These are phyloP conservation scores for Oreotrochilus melanogaster DNA, from an alignment of 2,113 vertebrate species.

Conservation along the genomic window DNA sequence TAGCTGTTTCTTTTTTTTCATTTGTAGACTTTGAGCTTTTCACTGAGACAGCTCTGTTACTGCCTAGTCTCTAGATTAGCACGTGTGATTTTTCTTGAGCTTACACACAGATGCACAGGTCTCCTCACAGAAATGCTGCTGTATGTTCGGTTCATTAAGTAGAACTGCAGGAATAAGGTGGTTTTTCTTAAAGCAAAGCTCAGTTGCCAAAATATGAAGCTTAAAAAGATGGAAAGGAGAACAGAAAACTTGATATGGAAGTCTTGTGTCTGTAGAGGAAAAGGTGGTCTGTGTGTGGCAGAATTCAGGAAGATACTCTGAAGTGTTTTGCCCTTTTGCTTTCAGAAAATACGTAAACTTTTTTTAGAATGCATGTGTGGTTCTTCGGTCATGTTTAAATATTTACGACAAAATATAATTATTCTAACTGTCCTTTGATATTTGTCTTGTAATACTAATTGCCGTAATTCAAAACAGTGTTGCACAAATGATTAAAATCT, in stretches of 20 bases:
- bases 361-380: background rate
- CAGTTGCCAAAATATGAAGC: background rate
- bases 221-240: background rate
- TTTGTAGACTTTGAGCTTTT: background rate
- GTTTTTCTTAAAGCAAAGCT: background rate
- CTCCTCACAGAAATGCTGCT: background rate
- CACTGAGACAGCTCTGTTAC: background rate
- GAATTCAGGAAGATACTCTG: background rate
- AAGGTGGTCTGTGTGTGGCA: background rate
- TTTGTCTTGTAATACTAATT: background rate
- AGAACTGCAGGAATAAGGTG: background rate
- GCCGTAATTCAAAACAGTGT: background rate
- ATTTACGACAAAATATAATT: background rate
- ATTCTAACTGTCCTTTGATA: background rate
- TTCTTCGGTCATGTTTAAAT: background rate
- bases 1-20: background rate
- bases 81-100: fast-evolving
- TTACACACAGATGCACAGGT: background rate
- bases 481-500: background rate
- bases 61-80: background rate
- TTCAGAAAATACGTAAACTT: background rate
- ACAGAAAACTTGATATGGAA: background rate
- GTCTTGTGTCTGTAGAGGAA: background rate
- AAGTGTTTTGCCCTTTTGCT: background rate
- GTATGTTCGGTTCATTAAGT: background rate